Evolutionary conservation across 2,113 vertebrate genomes (phyloP), one percentile per base, ranked within the genome.

Genomic region (Emydocephalus ijimae): DNA sequence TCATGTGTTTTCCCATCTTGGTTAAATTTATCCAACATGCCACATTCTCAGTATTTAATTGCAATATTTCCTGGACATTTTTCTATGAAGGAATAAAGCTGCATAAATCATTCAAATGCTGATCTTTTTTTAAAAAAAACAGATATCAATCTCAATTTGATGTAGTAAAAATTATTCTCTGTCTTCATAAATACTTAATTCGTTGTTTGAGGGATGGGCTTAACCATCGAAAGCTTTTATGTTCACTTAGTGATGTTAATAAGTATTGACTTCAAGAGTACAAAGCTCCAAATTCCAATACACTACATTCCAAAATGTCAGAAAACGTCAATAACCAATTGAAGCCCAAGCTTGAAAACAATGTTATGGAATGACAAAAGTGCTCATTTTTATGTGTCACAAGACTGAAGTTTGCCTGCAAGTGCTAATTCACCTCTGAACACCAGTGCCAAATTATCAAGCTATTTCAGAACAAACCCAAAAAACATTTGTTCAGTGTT

Each of bases 291-390:
- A 26, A 23, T 48, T 54, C 45, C 2, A 90, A 43, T 69, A 14
- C 8, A 50, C 48, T 50, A 50, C 69, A 92, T 86, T 94, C 48
- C 11, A 92, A 94, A 92, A 87, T 88, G 54, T 0, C 59, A 52
- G 89, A 39, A 81, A 81, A 81, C 15, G 8, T 5, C 34, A 81
- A 39, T 18, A 39, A 3, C 69, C 14, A 74, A 74, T 8, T 20
- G 69, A 39, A 20, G 18, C 15, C 69, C n/a, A 74, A 74, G 14
- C 29, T 74, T 74, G 64, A 74, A 74, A 74, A 74, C 14, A 6
- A 2, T 15, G 64, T 74, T 74, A 74, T 74, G 29, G 64, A 74
- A 74, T 74, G 14, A 18, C n/a, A 74, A 74, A 74, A 18, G 14
- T 20, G n/a, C 69, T 74, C 15, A 20, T 20, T 20, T 74, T 39